phyloP scores from a whole-genome alignment of 2,113 vertebrate genomes.

The Rhizomys pruinosus region DNA sequence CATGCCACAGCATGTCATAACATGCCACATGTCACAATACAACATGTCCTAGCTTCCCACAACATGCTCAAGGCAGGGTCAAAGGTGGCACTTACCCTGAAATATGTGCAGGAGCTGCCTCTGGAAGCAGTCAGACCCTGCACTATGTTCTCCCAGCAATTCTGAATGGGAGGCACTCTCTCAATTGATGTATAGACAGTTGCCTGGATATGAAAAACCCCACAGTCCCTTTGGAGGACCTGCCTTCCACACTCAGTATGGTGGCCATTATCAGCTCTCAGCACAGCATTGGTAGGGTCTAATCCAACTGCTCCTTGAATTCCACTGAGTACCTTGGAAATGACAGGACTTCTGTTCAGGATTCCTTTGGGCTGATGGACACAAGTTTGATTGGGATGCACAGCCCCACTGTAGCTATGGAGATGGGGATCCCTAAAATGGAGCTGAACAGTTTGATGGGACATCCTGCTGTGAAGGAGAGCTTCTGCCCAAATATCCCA shows the following conservation, averaged over 20 bases:
- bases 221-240: constrained; percentile 66
- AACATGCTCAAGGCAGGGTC: constrained; percentile 79
- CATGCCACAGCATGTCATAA: too few relatives aligned
- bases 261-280: constrained; percentile 83
- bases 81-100: constrained; percentile 86
- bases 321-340: constrained; percentile 83
- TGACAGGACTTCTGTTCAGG: constrained; percentile 86
- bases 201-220: constrained; percentile 9
- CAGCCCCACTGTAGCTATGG: constrained; percentile 86
- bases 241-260: constrained; percentile 88
- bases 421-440: constrained; percentile 80
- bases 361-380: constrained; percentile 87
- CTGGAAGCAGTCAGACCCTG: constrained; percentile 86
- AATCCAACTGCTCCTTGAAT: constrained; percentile 86
- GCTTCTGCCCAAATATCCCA: too few relatives aligned
- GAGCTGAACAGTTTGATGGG: constrained; percentile 79
- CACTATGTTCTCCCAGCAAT: constrained; percentile 88
- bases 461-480: too few relatives aligned
- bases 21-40: too few relatives aligned
- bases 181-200: constrained; percentile 36
- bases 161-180: constrained; percentile 89
- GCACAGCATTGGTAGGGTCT: constrained; percentile 85
- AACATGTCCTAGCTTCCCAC: too few relatives aligned
- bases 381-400: constrained; percentile 90
- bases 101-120: constrained; percentile 88